Evolutionary conservation across 2,888 invertebrate species (phyloP), one percentile per base, ranked within the genome.

Genomic region (Tetheella fluctuosa): DNA sequence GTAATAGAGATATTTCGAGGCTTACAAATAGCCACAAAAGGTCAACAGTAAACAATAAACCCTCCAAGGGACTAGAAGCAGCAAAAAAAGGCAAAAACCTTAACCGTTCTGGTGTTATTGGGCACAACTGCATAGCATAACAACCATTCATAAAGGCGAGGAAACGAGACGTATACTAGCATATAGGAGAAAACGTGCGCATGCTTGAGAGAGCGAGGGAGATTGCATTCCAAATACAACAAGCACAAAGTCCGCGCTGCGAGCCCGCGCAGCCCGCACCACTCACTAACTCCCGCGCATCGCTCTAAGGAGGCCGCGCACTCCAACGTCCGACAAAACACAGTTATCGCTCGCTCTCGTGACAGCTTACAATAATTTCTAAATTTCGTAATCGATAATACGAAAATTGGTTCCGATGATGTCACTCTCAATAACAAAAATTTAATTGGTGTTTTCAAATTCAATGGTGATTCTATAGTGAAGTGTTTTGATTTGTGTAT

Each of bases 141-240:
- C 80, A 76, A 75, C 84, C 89, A 91, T 91, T 91, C 88, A 90
- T 89, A 84, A 83, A 76, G 76, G 79, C 68, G 89, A 85, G 83
- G 80, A 84, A 88, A 85, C 79, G 86, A 86, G 89, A 89, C 79
- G 78, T 65, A n/a, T n/a, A 74, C 68, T 69, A 69, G 65, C 67
- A 73, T 78, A 79, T 78, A 71, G 77, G 86, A 85, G 87, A 90
- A 91, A 86, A 81, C 81, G 77, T 61, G 74, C 71, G 77, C 81
- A 77, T 83, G 88, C 74, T 79, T 77, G 90, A 90, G 87, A 88
- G 90, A 90, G 91, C 83, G 81, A 91, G 88, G 84, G 85, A 89
- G 90, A 91, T 90, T 90, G 92, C 91, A 91, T 92, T 91, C 91
- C 90, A 71, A 76, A 67, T 67, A 57, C 57, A 71, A 70, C 69